Conservation (phyloP, 2,888 invertebrate species). For the Cephus nigrinus region DNA sequence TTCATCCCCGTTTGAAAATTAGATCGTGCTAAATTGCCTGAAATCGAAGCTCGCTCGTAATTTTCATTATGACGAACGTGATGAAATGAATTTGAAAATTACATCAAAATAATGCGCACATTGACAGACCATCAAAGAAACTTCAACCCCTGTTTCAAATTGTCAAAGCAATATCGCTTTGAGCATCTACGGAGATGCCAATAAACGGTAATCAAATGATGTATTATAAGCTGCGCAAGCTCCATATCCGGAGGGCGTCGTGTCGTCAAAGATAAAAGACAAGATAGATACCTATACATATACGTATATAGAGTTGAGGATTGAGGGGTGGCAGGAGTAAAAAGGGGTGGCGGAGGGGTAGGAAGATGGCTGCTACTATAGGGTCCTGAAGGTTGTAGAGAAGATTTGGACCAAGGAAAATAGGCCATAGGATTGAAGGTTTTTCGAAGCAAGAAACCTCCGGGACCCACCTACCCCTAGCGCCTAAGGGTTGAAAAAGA, state of each 20-base stretch:
- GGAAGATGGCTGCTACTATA: background rate
- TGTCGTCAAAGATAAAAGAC: constrained; percentile 18
- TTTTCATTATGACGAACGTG: background rate
- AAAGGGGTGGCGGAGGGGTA: background rate
- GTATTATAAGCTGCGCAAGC: constrained; percentile 18
- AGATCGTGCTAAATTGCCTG: background rate
- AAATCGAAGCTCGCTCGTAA: background rate
- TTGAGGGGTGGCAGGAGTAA: background rate
- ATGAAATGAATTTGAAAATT: background rate
- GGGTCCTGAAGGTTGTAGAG: background rate
- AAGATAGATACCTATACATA: background rate
- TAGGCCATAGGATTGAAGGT: background rate
- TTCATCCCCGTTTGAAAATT: background rate
- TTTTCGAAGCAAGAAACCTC: background rate
- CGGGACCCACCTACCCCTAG: background rate
- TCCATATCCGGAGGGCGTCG: constrained; percentile 18
- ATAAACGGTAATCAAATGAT: constrained; percentile 22
- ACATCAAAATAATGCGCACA: background rate
- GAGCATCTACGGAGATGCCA: constrained; percentile 6
- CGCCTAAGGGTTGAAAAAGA: background rate
- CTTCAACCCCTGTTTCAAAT: background rate
- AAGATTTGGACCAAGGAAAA: background rate
- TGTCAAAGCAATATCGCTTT: constrained; percentile 20
- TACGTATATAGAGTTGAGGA: background rate
- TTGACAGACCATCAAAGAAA: constrained; percentile 10